Conservation (phyloP, 2,888 invertebrate genomes). For the Abrostola triplasia region DNA sequence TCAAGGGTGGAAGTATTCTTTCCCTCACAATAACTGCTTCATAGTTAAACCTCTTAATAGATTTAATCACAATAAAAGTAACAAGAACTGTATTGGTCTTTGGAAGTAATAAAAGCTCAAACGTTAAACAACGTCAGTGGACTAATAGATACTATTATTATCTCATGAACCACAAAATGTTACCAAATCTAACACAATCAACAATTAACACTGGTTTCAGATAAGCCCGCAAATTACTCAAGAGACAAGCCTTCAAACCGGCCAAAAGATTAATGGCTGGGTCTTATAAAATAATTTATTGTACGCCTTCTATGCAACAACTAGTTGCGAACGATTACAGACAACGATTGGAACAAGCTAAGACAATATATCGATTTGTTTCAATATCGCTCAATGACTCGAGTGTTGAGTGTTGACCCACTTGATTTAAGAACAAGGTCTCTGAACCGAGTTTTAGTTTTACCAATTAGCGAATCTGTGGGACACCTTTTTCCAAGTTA, state of each 20-base stretch:
- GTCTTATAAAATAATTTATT: conserved; percentile 39
- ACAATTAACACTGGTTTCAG: conserved; percentile 14
- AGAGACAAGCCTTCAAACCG: conserved; percentile 25
- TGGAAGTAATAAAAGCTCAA: no score
- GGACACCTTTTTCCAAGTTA: conserved; percentile 4
- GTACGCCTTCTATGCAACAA: conserved; percentile 27
- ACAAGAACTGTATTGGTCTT: no score
- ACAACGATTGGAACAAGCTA: conserved; percentile 30
- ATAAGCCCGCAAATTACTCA: conserved; percentile 32
- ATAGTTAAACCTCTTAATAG: no score
- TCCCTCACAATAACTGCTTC: no score
- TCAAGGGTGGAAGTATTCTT: no score
- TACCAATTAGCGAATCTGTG: conserved; percentile 15
- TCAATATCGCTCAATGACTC: conserved; percentile 45
- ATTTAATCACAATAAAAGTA: no score
- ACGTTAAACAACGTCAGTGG: no score
- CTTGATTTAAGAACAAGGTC: conserved; percentile 28
- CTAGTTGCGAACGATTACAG: conserved; percentile 31
- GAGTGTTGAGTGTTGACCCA: conserved; percentile 39
- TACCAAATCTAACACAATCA: neutral
- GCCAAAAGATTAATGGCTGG: conserved; percentile 35
- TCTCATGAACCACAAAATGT: neutral
- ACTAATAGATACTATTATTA: no score
- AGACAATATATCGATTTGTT: conserved; percentile 63
- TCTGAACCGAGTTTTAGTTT: conserved; percentile 9